These are phyloP conservation scores for Agriopis aurantiaria DNA, from an alignment of 2,888 invertebrate genomes.

Conservation along the genomic window DNA sequence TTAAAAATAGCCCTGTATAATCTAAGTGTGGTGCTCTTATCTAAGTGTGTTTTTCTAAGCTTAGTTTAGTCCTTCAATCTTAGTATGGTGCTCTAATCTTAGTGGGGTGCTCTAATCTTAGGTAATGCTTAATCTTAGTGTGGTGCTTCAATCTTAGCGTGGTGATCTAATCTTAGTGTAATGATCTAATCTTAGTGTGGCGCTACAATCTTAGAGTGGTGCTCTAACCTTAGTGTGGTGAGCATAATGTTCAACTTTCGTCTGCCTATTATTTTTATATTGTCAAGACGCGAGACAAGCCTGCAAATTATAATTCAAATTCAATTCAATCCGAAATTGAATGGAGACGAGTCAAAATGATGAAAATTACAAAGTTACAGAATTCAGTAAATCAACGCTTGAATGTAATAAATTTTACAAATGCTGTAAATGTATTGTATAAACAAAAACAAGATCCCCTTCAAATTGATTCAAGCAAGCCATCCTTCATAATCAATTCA, in stretches of 20 bases:
- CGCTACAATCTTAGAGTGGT: too few species aligned
- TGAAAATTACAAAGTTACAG: conserved; percentile 15
- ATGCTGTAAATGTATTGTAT: conserved; percentile 19
- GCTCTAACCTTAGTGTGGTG: background rate
- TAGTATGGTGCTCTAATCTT: background rate
- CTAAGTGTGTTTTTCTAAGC: too few species aligned
- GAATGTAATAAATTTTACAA: conserved; percentile 17
- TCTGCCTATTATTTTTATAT: background rate
- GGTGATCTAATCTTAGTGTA: too few species aligned
- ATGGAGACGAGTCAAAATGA: conserved; percentile 1
- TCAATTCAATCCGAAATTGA: conserved; percentile 17
- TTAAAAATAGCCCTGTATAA: too few species aligned
- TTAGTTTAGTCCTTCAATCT: background rate
- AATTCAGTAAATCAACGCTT: conserved; percentile 18
- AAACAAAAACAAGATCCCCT: conserved; percentile 29
- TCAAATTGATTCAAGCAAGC: conserved; percentile 38
- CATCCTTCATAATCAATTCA: conserved; percentile 46
- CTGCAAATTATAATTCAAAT: conserved; percentile 12
- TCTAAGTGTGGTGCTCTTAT: too few species aligned
- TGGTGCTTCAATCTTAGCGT: background rate
- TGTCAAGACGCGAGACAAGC: background rate
- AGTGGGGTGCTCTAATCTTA: too few species aligned
- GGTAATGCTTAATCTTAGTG: background rate
- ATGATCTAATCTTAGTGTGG: too few species aligned
- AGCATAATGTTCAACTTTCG: background rate